These are phyloP conservation scores for Globia sparganii DNA, from an alignment of 2,888 invertebrate genomes.

Conservation along the genomic window DNA sequence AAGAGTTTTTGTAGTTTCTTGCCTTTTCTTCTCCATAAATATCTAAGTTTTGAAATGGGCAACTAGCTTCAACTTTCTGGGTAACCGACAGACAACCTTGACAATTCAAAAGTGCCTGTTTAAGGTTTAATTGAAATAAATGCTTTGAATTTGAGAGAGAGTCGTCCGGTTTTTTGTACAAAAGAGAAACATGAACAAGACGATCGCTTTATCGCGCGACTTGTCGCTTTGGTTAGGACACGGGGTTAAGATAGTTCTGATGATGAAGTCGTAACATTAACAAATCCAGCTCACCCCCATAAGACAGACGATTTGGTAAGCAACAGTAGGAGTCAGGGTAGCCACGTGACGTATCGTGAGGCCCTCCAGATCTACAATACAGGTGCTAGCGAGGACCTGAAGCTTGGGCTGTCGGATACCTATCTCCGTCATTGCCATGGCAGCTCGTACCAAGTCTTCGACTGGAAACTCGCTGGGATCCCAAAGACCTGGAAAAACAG, in stretches of 20 bases:
- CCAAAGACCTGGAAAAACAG: slow-evolving; percentile 78
- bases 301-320: slow-evolving; percentile 83
- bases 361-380: slow-evolving; percentile 82
- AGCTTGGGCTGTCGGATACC: slow-evolving; percentile 82
- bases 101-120: no score
- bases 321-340: slow-evolving; percentile 82
- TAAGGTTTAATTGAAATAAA: no score
- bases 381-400: slow-evolving; percentile 81
- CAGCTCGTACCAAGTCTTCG: slow-evolving; percentile 80
- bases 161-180: no score
- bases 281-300: slow-evolving; percentile 78
- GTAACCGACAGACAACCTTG: no score
- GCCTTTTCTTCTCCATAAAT: no score
- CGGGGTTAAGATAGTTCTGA: background rate
- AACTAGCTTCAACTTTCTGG: no score
- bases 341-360: slow-evolving; percentile 80
- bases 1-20: no score
- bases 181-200: background rate
- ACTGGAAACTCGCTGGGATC: slow-evolving; percentile 82
- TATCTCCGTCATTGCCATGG: slow-evolving; percentile 79
- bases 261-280: background rate
- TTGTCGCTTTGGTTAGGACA: background rate
- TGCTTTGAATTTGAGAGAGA: background rate
- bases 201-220: background rate
- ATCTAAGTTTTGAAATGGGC: no score